Percentiles rank a stretch among this genome's conserved stretches.
These are phyloP conservation scores for Herpailurus yagouaroundi DNA, from an alignment of 2,113 vertebrate genomes.

Conservation along the genomic window DNA sequence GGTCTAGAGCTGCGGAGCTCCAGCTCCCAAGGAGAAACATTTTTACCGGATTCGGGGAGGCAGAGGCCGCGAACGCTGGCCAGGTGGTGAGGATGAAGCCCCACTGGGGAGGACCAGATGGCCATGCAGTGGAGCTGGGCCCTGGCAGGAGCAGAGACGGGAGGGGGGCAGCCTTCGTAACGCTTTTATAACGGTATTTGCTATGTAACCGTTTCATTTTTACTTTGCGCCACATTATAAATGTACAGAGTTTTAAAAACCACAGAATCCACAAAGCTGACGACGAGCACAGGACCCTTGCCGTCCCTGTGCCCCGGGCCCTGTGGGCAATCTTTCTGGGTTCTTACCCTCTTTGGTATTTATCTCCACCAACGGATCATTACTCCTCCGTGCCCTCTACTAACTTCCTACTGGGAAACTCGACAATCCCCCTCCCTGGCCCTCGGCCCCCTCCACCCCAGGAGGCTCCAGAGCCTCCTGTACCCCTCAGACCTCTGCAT, in stretches of 20 bases:
- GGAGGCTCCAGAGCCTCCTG: not conserved
- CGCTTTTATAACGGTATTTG: not conserved
- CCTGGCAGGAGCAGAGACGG: not conserved
- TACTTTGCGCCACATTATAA: conserved; percentile 29
- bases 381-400: not conserved
- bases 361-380: not conserved
- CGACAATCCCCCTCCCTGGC: not conserved
- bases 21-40: not conserved
- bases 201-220: not conserved
- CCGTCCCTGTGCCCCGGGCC: accelerated
- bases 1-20: not conserved
- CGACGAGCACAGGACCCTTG: accelerated
- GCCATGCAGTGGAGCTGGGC: not conserved
- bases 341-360: not conserved
- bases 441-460: not conserved
- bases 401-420: not conserved
- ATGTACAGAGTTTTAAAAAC: not conserved
- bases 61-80: not conserved
- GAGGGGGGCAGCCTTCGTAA: not conserved
- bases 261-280: not conserved
- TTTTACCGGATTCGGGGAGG: not conserved
- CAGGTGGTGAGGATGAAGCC: not conserved
- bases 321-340: not conserved
- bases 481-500: accelerated
- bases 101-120: not conserved